A percentile compares a stretch with the other conserved stretches of the same genome.
Conservation (phyloP, 2,113 vertebrate genomes). For the Calidris pygmaea region DNA sequence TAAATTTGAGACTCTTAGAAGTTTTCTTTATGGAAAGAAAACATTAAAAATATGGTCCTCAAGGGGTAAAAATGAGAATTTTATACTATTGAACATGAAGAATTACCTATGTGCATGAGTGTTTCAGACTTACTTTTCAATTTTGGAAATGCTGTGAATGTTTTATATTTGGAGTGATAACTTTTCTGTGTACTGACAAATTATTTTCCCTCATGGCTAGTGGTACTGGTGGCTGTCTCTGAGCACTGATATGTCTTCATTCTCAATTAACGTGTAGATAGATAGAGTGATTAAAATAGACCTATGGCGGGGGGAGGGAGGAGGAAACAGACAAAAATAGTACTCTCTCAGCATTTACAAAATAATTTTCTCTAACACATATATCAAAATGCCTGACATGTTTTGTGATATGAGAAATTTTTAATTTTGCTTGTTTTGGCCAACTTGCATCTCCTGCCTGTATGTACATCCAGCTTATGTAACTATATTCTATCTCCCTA, state of each 20-base stretch:
- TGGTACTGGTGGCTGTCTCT: neutral
- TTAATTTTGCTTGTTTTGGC: neutral
- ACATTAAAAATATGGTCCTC: neutral
- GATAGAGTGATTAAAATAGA: constrained; percentile 1
- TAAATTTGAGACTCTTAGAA: neutral
- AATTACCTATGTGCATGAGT: neutral
- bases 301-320: neutral
- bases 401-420: neutral
- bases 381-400: neutral
- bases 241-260: neutral
- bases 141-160: neutral
- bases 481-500: constrained; percentile 43
- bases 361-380: neutral
- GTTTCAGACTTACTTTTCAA: neutral
- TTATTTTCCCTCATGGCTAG: neutral
- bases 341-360: neutral
- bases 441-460: constrained; percentile 33
- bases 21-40: neutral
- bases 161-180: neutral
- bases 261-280: neutral
- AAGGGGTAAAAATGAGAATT: neutral
- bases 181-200: neutral
- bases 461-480: neutral
- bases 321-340: neutral
- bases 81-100: neutral